Evolutionary conservation across 2,888 invertebrate species (phyloP), one percentile per base, ranked within the genome.

Genomic region (Limnephilus rhombicus): DNA sequence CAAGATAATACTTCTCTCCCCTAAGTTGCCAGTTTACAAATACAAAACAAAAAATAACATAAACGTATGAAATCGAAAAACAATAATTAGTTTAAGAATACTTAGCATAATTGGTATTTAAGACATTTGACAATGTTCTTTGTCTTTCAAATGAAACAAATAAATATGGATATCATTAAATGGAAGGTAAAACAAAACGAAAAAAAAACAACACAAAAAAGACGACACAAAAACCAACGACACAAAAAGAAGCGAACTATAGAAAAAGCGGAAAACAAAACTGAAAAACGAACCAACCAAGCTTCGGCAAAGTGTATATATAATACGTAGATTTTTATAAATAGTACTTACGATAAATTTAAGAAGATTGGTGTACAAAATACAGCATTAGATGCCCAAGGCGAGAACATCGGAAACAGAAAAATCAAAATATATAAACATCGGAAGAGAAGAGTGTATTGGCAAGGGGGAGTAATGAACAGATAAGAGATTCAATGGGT

Each of bases 391-490:
- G 93, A 91, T 93, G 93, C 93, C 93, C 91, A 91, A 93, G 93
- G 93, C 91, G 93, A 93, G 93, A 90, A 92, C 86, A 93, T 93
- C 93, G 93, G 93, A 93, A 93, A 93, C 93, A 93, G 93, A 93
- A 91, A 93, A 93, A 92, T 92, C 87, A 93, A 90, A 93, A 93
- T 92, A 93, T 92, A 91, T 92, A 92, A 87, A 90, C 89, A 92
- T 91, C 82, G 85, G 91, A 91, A 89, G 83, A 85, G 85, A 85
- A 89, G 45, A 92, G 53, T 53, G 82, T 53, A 81, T 45, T 53
- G 41, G 82, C 37, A 45, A 90, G 18, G 18, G 24, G 31, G 90
- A 80, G 29, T 37, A 12, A n/a, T 29, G 80, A n/a, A 89, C 29
- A 68, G 80, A 89, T 1, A 53, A 68, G 68, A 68, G 68, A 9